Conservation (phyloP, 2,113 vertebrate species). For the Cromileptes altivelis region DNA sequence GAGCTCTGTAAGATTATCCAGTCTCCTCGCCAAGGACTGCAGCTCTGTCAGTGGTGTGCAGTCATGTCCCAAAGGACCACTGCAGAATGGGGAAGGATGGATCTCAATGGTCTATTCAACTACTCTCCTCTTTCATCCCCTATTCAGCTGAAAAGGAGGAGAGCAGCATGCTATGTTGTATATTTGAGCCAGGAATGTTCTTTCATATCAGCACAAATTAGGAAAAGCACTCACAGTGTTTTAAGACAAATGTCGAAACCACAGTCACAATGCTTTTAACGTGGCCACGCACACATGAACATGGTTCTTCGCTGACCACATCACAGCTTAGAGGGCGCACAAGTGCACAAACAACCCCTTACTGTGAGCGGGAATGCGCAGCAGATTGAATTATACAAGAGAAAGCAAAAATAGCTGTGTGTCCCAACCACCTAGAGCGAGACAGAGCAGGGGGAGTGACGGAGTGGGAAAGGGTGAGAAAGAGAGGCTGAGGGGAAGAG, state of each 20-base stretch:
- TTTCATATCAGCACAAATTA: slow-evolving; percentile 67
- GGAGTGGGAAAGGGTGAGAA: slow-evolving; percentile 32
- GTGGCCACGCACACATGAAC: slow-evolving; percentile 11
- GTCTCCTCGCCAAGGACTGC: slow-evolving; percentile 61
- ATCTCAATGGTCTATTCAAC: slow-evolving; percentile 79
- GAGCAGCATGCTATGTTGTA: slow-evolving; percentile 50
- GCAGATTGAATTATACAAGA: slow-evolving; percentile 80
- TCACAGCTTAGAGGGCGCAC: slow-evolving; percentile 40
- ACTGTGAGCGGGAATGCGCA: slow-evolving; percentile 62
- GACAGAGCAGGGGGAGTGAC: slow-evolving; percentile 26
- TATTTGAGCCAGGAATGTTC: slow-evolving; percentile 62
- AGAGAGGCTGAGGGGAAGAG: slow-evolving; percentile 13
- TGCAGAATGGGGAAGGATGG: slow-evolving; percentile 66
- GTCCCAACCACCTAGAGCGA: slow-evolving; percentile 60
- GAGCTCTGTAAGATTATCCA: slow-evolving; percentile 81
- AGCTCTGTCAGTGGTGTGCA: slow-evolving; percentile 69
- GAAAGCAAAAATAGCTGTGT: slow-evolving; percentile 77
- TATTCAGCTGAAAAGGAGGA: slow-evolving; percentile 50
- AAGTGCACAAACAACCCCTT: slow-evolving; percentile 63
- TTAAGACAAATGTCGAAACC: slow-evolving; percentile 51
- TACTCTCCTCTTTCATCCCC: slow-evolving; percentile 68
- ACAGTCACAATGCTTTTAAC: slow-evolving; percentile 36
- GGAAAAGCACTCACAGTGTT: slow-evolving; percentile 53
- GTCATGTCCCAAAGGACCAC: slow-evolving; percentile 72
- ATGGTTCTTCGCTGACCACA: slow-evolving; percentile 32